Conservation (phyloP, 2,113 vertebrate species). For the Leptosomus discolor region DNA sequence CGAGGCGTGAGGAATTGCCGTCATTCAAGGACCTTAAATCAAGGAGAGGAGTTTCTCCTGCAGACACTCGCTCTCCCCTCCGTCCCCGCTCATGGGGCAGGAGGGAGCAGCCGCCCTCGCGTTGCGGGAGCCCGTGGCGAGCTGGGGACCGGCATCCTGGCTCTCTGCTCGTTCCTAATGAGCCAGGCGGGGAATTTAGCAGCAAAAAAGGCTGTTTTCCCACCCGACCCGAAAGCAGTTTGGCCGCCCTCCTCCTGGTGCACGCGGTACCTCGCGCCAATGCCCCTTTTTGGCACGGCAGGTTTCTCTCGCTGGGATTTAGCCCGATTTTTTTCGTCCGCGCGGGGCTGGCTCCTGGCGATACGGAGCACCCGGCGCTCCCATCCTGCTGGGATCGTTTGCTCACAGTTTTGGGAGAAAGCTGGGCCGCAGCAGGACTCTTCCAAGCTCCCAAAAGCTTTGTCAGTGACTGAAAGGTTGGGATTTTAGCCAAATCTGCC, state of each 20-base stretch:
- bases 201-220: background rate
- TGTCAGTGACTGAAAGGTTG: fast-evolving
- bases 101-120: background rate
- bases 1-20: background rate
- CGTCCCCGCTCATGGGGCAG: background rate
- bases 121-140: background rate
- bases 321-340: fast-evolving
- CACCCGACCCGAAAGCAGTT: background rate
- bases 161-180: fast-evolving
- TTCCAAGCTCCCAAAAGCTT: fast-evolving
- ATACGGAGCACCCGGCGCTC: fast-evolving
- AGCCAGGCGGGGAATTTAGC: background rate
- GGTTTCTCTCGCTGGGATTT: background rate
- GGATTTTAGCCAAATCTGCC: background rate
- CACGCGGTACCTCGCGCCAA: fast-evolving
- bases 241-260: background rate
- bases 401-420: background rate
- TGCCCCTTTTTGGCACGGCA: background rate
- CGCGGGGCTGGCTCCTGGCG: fast-evolving
- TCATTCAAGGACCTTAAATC: background rate
- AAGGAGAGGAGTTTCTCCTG: background rate
- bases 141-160: fast-evolving
- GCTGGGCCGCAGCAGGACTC: background rate
- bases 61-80: background rate
- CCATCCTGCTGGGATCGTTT: background rate